Evolutionary conservation across 1,140 invertebrate genomes (phyloP).

Genomic region (Dinoponera quadriceps): DNA sequence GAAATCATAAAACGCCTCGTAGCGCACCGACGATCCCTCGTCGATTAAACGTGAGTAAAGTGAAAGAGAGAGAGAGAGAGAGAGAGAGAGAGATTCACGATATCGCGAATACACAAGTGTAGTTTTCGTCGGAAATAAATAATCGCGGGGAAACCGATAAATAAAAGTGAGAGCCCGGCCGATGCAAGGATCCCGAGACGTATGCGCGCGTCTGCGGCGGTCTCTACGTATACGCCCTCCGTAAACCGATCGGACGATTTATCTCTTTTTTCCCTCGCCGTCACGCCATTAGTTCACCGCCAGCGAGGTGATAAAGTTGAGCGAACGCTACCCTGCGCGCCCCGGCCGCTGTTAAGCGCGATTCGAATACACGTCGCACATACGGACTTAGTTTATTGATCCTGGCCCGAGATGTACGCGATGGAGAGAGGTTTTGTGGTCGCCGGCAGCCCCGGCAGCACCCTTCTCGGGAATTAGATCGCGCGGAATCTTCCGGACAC

Average conservation of each 20-base stretch:
- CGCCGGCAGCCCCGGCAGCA: background rate
- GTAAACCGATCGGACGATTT: background rate
- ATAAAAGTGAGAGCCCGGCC: too few species aligned
- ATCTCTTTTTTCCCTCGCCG: background rate
- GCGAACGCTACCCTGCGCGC: background rate
- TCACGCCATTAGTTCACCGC: background rate
- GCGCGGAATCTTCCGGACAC: conserved; percentile 40
- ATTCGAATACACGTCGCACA: conserved; percentile 29
- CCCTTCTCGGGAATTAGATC: conserved; percentile 36
- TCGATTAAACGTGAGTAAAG: background rate
- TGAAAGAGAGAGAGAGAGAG: conserved; percentile 3
- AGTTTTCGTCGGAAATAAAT: too few species aligned
- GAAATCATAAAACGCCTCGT: conserved; percentile 22
- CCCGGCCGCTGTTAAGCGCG: background rate
- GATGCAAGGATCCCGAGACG: too few species aligned
- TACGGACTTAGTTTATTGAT: conserved; percentile 49
- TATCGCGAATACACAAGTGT: too few species aligned
- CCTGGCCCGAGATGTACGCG: background rate
- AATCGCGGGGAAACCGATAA: too few species aligned
- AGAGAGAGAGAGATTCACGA: background rate
- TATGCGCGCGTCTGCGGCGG: background rate
- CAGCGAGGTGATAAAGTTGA: conserved; percentile 20
- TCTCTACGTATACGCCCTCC: background rate
- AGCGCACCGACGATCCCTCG: too few species aligned
- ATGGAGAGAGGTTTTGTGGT: conserved; percentile 15